Base-by-base conservation (phyloP, 2,113 vertebrate species). In the Emydura subglobosa region DNA sequence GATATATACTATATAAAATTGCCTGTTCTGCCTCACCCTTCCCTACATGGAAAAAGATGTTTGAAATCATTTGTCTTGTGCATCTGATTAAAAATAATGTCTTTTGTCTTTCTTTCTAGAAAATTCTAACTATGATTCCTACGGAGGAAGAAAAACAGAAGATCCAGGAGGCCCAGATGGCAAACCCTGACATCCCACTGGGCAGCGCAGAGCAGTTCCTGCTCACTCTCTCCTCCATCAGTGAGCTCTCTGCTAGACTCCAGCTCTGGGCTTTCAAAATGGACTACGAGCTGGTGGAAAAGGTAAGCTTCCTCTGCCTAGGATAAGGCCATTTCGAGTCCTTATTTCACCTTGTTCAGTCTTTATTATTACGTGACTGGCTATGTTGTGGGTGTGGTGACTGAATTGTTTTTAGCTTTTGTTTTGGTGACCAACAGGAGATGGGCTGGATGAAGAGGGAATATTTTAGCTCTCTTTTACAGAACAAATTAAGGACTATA, bases 251-350 rank as follows among this genome's bases (percentile, higher is more conserved):
- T 0, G 99, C 99, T 61, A 99, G 99, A 81, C 99, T 99, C 95
- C 99, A 99, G 97, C 99, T 99, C 96, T 99, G 99, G 99, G 99
- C 99, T 31, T 99, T 99, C 98, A 99, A 99, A 98, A 99, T 99
- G 99, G 99, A 99, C 98, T 99, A 99, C 1, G 99, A 99, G 95
- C 98, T 98, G 88, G 98, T 99, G 88, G 99, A 99, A 97, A 99
- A 99, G 99, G 99, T 99, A 97, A 97, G 97, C 10, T 1, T 39
- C 39, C 65, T 59, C 4, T 27, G 3, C 76, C 42, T 57, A 54
- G 82, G 14, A 3, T 57, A n/a, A 65, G 39, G 7, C 57, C 85
- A 47, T 79, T 83, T 47, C 1, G 0, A 29, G 16, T 50, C 61
- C 86, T 93, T 72, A 54, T 25, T 79, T 91, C 50, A 89, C 92